Evolutionary conservation across 2,113 vertebrate species (phyloP), one percentile per base, ranked within the genome.

Genomic region (Caracal caracal): DNA sequence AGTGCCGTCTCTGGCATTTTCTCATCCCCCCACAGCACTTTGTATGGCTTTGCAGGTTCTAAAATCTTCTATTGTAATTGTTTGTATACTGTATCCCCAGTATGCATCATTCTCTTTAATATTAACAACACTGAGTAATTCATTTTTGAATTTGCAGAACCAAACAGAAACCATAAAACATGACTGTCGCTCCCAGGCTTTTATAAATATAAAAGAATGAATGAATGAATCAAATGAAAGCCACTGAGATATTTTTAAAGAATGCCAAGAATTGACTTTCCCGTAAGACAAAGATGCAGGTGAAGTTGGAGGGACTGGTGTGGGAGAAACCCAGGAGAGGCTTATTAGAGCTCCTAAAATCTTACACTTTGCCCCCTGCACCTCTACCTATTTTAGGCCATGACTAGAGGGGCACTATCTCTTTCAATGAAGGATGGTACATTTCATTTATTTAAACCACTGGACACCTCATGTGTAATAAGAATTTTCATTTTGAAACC

Each of bases 371-470:
- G 10, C 4, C 7, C 16, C 17, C 3, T 75, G 10, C 4, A 24
- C 10, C 63, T 66, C 13, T 13, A 59, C 8, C 30, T 65, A 40
- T 20, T 12, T 80, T 43, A 47, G 51, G 47, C 12, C 19, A 56
- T 68, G 49, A 75, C 17, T 15, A 68, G 10, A 68, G 7, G 6
- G 43, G 1, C 5, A 15, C 11, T 3, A 15, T 71, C 33, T 71
- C 40, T 78, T 95, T 47, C 49, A 73, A 37, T 83, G 28, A 93
- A 40, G 10, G 28, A 53, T 65, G 30, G 5, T 12, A 84, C 15
- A 66, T 63, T 96, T 84, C 43, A 95, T 26, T 85, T 84, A 81
- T 51, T 93, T 94, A 95, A 82, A 90, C 19, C 43, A 81, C 51
- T 82, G 19, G 47, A 59, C 26, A 92, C 1, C 53, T 88, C 92